Base-by-base conservation (phyloP, 2,113 vertebrate species). In the Scomber colias region DNA sequence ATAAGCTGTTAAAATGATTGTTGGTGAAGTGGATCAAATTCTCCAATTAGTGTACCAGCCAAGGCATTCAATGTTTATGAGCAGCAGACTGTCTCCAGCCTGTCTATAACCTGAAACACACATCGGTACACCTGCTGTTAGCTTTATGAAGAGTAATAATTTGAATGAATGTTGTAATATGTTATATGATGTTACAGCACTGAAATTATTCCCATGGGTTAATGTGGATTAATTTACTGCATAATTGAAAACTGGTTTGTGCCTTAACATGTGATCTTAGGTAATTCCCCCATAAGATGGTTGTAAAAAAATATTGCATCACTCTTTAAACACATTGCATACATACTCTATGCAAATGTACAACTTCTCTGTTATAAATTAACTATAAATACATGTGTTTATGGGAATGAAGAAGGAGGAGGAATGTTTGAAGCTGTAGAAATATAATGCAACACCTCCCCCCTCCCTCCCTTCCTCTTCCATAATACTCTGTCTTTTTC, bases 11-110 rank as follows among this genome's bases (percentile, higher is more conserved):
- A 77, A 82, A 91, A 60, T 57, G 61, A 87, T 89, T 77, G 82
- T 85, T 86, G 81, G 57, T 77, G 68, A 83, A 82, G 77, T 85
- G 83, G 86, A 86, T 92, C 85, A 81, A 87, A 87, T 87, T 89
- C 75, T 84, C 68, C 72, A 83, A 87, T 88, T 90, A 86, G 65
- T 64, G 55, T 61, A 60, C 54, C 21, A 65, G 71, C 71, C 75
- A 87, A 87, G 60, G 73, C 68, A 48, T 77, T 64, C 31, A 71
- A 6, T 84, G 72, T 90, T 87, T 89, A 88, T 79, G 79, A 72
- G 75, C 35, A 49, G 67, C 65, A 76, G 77, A 85, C 75, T 85
- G 79, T 83, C 78, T 90, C 86, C 84, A 89, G 84, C 70, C 81
- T 78, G 84, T 89, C 90, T 87, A 73, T 30, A 87, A 80, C 82